Base-by-base conservation (phyloP, 2,113 vertebrate genomes). In the Thamnophis sirtalis region DNA sequence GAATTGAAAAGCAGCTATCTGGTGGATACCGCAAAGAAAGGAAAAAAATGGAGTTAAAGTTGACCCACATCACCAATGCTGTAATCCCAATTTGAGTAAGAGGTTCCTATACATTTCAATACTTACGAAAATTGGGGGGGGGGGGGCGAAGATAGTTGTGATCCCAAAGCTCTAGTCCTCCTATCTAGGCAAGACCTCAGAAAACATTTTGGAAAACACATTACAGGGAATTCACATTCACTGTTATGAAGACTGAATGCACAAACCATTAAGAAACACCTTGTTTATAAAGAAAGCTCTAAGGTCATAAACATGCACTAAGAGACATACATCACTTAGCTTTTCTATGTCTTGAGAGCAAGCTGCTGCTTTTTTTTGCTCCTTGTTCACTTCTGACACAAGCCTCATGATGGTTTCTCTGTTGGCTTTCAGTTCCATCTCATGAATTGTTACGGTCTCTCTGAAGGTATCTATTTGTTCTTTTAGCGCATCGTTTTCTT, bases 401-500 rank as follows among this genome's bases (percentile, higher is more conserved):
- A 99, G 97, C 95, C 98, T 98, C 96, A 97, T 94, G 90, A 98
- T 98, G 0, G 98, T 99, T 95, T 98, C 98, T 94, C 98, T 98
- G 94, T 97, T 98, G 94, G 98, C 98, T 96, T 98, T 98, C 93
- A 98, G 98, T 91, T 99, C 98, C 96, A 98, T 94, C 95, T 99
- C 98, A 95, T 98, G 97, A 93, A 97, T 96, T 85, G 90, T 96
- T 49, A 97, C 48, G 53, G 96, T 96, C 96, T 98, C 98, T 97
- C 98, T 98, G 94, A 99, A 94, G 93, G 96, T 95, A 84, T 92
- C 89, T 24, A 98, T 93, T 24, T 96, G 97, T 89, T 96, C 96
- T 97, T 95, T 98, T 53, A 98, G 86, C n/a, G 92, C 84, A 49
- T 96, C 56, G 55, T 96, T 98, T 95, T 98, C 98, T 89, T 98